These are phyloP conservation scores for Cynocephalus volans DNA, from an alignment of 2,113 vertebrate species.

Conservation along the genomic window DNA sequence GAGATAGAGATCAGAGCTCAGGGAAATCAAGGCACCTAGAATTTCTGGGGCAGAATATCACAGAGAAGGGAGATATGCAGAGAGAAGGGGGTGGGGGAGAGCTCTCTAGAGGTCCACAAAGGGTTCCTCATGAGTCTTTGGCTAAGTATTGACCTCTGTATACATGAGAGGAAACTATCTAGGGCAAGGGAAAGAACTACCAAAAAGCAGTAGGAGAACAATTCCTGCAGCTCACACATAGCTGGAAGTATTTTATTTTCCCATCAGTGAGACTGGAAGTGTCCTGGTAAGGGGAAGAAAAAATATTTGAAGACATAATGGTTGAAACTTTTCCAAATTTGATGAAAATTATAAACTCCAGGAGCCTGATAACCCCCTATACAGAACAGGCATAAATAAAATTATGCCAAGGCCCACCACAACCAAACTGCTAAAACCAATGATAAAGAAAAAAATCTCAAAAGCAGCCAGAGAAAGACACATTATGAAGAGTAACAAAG, in stretches of 20 bases:
- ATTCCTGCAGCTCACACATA: not conserved
- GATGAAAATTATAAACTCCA: not conserved
- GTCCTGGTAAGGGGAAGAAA: not conserved
- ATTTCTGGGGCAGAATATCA: not conserved
- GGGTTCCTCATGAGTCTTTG: not conserved
- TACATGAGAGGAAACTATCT: not conserved
- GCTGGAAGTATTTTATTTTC: not conserved
- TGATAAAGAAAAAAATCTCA: too few species aligned
- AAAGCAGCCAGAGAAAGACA: not conserved
- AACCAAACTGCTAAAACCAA: not conserved
- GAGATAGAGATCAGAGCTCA: not conserved
- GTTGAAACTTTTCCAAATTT: not conserved
- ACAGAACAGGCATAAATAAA: conserved; percentile 42
- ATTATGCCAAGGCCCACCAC: not conserved
- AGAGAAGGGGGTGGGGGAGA: not conserved
- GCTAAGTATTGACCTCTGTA: not conserved
- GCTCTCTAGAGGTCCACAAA: not conserved
- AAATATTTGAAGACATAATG: conserved; percentile 6
- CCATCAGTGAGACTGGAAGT: not conserved
- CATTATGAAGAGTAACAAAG: not conserved
- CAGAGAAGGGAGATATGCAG: not conserved
- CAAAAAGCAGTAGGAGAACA: not conserved
- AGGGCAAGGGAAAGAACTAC: not conserved
- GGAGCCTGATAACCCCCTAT: not conserved
- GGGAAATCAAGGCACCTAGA: not conserved